Evolutionary conservation across 1,140 invertebrate genomes (phyloP).

Genomic region (Apocrypta bakeri): DNA sequence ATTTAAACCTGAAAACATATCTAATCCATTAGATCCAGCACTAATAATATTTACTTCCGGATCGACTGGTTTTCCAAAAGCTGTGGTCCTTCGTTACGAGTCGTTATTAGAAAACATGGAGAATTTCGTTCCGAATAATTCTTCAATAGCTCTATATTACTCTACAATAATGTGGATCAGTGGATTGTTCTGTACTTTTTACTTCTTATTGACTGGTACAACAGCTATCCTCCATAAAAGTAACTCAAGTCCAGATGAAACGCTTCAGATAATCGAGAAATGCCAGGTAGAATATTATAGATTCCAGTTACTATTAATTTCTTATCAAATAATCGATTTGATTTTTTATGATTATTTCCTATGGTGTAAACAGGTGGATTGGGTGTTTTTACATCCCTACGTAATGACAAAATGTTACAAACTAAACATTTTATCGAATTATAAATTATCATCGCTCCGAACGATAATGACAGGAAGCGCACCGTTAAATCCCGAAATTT

Average conservation of each 20-base stretch:
- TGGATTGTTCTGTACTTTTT: slow-evolving; percentile 24
- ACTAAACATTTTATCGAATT: not conserved
- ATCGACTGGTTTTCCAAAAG: slow-evolving; percentile 60
- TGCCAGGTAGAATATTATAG: too few relatives aligned
- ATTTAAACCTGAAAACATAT: slow-evolving; percentile 44
- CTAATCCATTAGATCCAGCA: slow-evolving; percentile 49
- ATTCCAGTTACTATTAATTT: too few relatives aligned
- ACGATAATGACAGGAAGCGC: not conserved
- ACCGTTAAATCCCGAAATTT: not conserved
- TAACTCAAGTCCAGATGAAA: slow-evolving; percentile 43
- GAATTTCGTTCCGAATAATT: not conserved
- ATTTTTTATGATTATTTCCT: not conserved
- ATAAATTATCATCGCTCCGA: not conserved
- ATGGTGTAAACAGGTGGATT: not conserved
- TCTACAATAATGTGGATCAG: slow-evolving; percentile 50
- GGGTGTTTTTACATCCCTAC: not conserved
- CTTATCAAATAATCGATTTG: too few relatives aligned
- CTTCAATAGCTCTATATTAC: slow-evolving; percentile 2
- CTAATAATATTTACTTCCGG: slow-evolving; percentile 62
- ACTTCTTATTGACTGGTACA: not conserved
- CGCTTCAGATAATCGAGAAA: slow-evolving; percentile 56
- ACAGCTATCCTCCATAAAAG: slow-evolving; percentile 46
- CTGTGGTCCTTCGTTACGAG: slow-evolving; percentile 45
- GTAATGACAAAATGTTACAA: not conserved
- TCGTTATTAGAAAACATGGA: slow-evolving; percentile 24